These are phyloP conservation scores for Polypedilum pembai DNA, from an alignment of 1,140 invertebrate genomes.

Conservation along the genomic window DNA sequence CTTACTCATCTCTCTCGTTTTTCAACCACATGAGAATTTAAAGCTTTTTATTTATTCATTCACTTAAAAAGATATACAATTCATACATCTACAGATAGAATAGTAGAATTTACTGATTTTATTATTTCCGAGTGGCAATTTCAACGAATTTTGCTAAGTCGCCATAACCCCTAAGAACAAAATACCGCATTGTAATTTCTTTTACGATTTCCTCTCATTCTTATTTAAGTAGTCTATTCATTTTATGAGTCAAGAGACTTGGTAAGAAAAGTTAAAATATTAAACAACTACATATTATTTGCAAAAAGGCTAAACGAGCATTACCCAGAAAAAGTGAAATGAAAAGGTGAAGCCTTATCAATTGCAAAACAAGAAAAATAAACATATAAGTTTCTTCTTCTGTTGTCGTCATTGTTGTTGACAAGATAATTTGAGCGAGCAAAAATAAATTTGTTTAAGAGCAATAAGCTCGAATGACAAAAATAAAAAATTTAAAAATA, in stretches of 20 bases:
- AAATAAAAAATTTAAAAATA: background rate
- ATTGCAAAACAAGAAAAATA: background rate
- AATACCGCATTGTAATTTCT: background rate
- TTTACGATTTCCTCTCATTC: too few relatives aligned
- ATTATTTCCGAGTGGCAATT: too few relatives aligned
- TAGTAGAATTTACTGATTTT: too few relatives aligned
- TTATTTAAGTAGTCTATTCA: too few relatives aligned
- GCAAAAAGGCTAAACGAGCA: background rate
- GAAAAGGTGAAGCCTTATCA: conserved; percentile 16
- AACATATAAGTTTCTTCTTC: background rate
- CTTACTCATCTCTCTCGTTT: background rate
- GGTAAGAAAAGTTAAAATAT: background rate
- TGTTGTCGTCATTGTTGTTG: background rate
- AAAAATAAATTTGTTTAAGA: background rate
- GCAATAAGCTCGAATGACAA: background rate
- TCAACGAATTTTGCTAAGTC: too few relatives aligned
- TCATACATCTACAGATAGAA: too few relatives aligned
- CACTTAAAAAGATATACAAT: too few relatives aligned
- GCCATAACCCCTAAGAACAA: background rate
- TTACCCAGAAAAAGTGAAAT: background rate
- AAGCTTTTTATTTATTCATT: too few relatives aligned
- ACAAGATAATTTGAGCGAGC: conserved; percentile 15
- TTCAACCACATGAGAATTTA: background rate
- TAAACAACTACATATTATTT: too few relatives aligned
- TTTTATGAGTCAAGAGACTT: too few relatives aligned